phyloP scores from a whole-genome alignment of 2,888 invertebrate species.

The Torymus auratus region DNA sequence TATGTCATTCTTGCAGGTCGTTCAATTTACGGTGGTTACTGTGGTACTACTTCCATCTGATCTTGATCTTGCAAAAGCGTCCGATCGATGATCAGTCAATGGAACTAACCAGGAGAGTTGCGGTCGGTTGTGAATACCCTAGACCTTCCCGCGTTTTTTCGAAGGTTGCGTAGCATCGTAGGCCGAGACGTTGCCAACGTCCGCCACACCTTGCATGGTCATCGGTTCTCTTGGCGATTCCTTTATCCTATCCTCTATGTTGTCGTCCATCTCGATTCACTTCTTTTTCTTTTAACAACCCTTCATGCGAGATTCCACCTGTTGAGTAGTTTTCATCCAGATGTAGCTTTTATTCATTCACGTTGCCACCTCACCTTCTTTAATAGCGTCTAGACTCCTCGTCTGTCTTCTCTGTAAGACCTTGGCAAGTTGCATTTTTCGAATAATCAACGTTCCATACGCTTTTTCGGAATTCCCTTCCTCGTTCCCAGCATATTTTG shows the following conservation, averaged over 20 bases:
- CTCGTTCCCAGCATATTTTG: conserved; percentile 35
- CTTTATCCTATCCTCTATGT: neutral
- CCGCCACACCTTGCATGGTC: conserved; percentile 74
- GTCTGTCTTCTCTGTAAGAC: no score
- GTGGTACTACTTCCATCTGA: neutral
- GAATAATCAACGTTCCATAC: conserved; percentile 3
- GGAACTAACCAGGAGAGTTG: no score
- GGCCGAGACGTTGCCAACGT: conserved; percentile 62
- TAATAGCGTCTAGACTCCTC: no score
- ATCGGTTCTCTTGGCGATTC: conserved; percentile 67
- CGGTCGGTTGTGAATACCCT: neutral
- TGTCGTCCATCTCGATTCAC: neutral
- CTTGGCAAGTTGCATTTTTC: conserved; percentile 26
- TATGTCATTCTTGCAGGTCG: neutral
- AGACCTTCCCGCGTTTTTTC: conserved; percentile 60
- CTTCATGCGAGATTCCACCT: neutral
- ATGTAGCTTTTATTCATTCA: conserved; percentile 11
- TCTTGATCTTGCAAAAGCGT: no score
- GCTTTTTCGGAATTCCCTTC: neutral
- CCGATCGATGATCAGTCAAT: no score
- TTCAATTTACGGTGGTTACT: conserved; percentile 17
- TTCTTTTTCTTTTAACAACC: conserved; percentile 42
- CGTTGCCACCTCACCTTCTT: conserved; percentile 37
- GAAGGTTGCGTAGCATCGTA: conserved; percentile 67
- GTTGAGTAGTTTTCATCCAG: neutral